A percentile compares a stretch with the other conserved stretches of the same genome.
These are phyloP conservation scores for Myotis vivesi DNA, from an alignment of 2,797 vertebrate species.

Conservation along the genomic window DNA sequence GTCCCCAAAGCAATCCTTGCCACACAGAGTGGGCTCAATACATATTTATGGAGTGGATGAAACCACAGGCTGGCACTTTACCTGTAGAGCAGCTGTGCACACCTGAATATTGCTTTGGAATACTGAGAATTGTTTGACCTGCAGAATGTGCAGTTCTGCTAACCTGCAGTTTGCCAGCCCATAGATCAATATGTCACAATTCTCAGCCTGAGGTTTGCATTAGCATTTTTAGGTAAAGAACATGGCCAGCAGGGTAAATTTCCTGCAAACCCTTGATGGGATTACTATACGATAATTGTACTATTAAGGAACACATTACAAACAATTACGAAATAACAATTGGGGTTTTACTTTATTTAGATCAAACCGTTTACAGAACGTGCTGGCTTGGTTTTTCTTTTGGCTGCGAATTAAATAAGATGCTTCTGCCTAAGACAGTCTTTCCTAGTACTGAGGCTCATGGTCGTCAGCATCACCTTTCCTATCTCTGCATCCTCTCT, in stretches of 20 bases:
- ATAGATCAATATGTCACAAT: conserved; percentile 57
- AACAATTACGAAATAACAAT: conserved; percentile 46
- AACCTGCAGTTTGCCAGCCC: neutral
- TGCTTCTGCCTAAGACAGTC: neutral
- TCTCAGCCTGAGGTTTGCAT: conserved; percentile 22
- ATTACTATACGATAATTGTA: conserved; percentile 29
- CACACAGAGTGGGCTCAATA: neutral
- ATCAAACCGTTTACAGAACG: neutral
- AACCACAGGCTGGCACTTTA: neutral
- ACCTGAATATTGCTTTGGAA: neutral
- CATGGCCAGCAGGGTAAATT: neutral
- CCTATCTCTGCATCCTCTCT: neutral
- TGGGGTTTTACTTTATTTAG: conserved; percentile 31
- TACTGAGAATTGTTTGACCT: neutral
- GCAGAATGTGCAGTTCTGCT: neutral
- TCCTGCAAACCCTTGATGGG: conserved; percentile 5
- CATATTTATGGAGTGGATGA: neutral
- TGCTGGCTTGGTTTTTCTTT: neutral
- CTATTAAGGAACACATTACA: conserved; percentile 21
- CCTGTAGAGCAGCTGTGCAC: neutral
- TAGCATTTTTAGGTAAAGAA: conserved; percentile 59
- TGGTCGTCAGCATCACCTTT: neutral
- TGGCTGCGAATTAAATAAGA: neutral
- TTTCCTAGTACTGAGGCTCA: neutral
- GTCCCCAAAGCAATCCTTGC: neutral